These are phyloP conservation scores for Schizotus pectinicornis DNA, from an alignment of 2,888 invertebrate species.

Conservation along the genomic window DNA sequence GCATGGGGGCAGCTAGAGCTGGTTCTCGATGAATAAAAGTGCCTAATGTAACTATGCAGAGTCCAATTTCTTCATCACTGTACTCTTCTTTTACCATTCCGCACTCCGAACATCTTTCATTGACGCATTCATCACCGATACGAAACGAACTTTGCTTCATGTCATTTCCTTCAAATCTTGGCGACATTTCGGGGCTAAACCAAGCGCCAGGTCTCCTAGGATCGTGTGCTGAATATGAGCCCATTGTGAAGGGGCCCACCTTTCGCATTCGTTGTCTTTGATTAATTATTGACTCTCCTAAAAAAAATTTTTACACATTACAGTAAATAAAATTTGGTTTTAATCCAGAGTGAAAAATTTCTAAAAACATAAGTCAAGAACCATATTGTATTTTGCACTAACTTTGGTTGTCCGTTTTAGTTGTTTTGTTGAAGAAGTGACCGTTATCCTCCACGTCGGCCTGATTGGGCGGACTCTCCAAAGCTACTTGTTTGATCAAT, in stretches of 20 bases:
- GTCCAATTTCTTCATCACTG: slow-evolving; percentile 94
- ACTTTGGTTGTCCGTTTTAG: slow-evolving; percentile 52
- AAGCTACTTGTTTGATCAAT: slow-evolving; percentile 73
- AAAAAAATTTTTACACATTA: too few species aligned
- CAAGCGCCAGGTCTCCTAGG: slow-evolving; percentile 64
- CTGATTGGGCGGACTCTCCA: slow-evolving; percentile 68
- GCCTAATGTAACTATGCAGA: slow-evolving; percentile 91
- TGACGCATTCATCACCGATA: slow-evolving; percentile 75
- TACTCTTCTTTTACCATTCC: slow-evolving; percentile 89
- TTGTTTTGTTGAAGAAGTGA: slow-evolving; percentile 41
- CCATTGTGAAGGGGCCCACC: slow-evolving; percentile 62
- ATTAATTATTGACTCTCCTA: slow-evolving; percentile 53
- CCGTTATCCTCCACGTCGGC: slow-evolving; percentile 51
- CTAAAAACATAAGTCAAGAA: too few species aligned
- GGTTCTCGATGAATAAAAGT: slow-evolving; percentile 98
- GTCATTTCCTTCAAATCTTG: slow-evolving; percentile 51
- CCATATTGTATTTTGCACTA: slow-evolving; percentile 26
- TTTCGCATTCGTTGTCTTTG: slow-evolving; percentile 64
- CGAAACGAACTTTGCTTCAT: slow-evolving; percentile 68
- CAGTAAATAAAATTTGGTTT: too few species aligned
- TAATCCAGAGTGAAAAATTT: too few species aligned
- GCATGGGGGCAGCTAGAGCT: slow-evolving; percentile 87
- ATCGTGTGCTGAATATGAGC: slow-evolving; percentile 62
- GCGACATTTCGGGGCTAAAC: slow-evolving; percentile 57
- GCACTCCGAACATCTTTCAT: slow-evolving; percentile 86